Evolutionary conservation across 2,797 vertebrate species (phyloP).

Genomic region (Schizopygopsis pylzovi): DNA sequence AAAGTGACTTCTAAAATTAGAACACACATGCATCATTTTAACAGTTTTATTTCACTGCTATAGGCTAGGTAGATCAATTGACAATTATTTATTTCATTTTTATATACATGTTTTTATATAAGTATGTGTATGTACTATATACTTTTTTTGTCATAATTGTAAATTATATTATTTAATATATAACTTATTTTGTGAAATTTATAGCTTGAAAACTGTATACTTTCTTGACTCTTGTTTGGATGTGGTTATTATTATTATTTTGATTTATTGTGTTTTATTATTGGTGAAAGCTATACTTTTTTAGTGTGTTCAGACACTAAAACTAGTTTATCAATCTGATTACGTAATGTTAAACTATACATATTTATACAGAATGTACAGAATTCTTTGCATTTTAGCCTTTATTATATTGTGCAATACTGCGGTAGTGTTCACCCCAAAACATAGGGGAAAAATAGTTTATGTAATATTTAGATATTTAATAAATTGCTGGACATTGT

Average conservation of each 20-base stretch:
- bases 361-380: not conserved
- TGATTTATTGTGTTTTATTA: not conserved
- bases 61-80: not conserved
- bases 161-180: not conserved
- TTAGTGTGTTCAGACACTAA: not conserved
- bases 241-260: not conserved
- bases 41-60: not conserved
- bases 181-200: not conserved
- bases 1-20: conserved; percentile 58
- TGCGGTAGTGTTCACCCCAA: not conserved
- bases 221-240: not conserved
- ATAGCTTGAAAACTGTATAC: not conserved
- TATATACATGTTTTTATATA: not conserved
- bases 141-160: not conserved
- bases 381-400: not conserved
- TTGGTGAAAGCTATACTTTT: not conserved
- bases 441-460: not conserved
- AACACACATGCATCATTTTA: conserved; percentile 11
- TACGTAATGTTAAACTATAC: not conserved
- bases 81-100: not conserved
- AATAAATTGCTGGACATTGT: not conserved
- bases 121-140: not conserved
- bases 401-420: not conserved
- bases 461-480: not conserved
- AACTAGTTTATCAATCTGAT: not conserved